These are phyloP conservation scores for Dryocosmus kuriphilus DNA, from an alignment of 2,888 invertebrate genomes.

Conservation along the genomic window DNA sequence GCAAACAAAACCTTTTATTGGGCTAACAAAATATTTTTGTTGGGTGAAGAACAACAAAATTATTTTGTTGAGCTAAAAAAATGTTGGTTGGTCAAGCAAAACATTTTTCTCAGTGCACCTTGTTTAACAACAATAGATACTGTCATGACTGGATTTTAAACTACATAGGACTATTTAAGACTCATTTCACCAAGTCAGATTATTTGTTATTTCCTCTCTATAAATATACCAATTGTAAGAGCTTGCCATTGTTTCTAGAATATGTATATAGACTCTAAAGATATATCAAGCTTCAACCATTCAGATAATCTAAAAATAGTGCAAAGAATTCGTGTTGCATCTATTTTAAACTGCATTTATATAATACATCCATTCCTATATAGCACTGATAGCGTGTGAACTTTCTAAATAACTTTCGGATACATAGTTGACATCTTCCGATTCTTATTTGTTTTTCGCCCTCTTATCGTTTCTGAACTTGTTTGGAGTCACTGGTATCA, in stretches of 20 bases:
- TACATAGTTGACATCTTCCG: background rate
- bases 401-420: background rate
- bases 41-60: too few relatives aligned
- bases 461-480: background rate
- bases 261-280: background rate
- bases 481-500: slow-evolving; percentile 9
- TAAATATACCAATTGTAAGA: background rate
- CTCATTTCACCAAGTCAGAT: too few relatives aligned
- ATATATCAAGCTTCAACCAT: background rate
- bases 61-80: too few relatives aligned
- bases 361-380: background rate
- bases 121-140: too few relatives aligned
- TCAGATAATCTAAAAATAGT: background rate
- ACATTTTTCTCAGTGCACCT: too few relatives aligned
- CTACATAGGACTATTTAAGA: too few relatives aligned
- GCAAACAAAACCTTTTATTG: too few relatives aligned
- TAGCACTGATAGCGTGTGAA: background rate
- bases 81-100: too few relatives aligned
- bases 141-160: too few relatives aligned
- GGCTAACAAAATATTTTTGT: too few relatives aligned
- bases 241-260: background rate
- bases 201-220: background rate
- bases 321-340: background rate
- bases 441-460: background rate
- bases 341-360: background rate